Conservation (phyloP, 2,797 vertebrate species). For the Synaphobranchus kaupii region DNA sequence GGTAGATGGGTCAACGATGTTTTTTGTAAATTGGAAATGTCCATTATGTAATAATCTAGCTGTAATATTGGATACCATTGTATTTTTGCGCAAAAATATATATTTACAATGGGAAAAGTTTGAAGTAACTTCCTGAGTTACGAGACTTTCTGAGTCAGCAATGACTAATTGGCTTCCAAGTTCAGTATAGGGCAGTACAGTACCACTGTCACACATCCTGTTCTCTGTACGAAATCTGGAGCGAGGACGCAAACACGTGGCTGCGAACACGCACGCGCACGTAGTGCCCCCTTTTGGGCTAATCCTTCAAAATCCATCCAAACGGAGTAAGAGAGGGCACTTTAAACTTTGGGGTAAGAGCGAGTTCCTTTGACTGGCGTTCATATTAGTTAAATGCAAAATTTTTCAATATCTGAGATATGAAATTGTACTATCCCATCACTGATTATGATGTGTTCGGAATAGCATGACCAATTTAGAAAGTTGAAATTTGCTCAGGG, state of each 20-base stretch:
- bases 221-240: not conserved
- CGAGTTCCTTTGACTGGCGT: not conserved
- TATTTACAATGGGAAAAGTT: not conserved
- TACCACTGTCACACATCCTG: not conserved
- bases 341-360: slow-evolving; percentile 8
- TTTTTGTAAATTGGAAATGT: not conserved
- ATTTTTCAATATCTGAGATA: not conserved
- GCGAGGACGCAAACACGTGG: slow-evolving; percentile 37
- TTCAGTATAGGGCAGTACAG: not conserved
- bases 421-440: not conserved
- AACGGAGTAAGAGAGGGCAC: not conserved
- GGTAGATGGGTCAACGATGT: not conserved
- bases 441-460: not conserved
- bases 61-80: not conserved
- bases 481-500: slow-evolving; percentile 10
- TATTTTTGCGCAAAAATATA: not conserved
- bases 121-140: not conserved
- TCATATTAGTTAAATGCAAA: not conserved
- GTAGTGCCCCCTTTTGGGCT: not conserved
- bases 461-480: not conserved
- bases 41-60: not conserved
- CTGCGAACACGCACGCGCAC: slow-evolving; percentile 27
- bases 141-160: not conserved
- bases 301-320: slow-evolving; percentile 2
- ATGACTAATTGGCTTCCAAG: not conserved